Evolutionary conservation across 2,113 vertebrate species (phyloP), one percentile per base, ranked within the genome.

Genomic region (Trichomycterus rosablanca): DNA sequence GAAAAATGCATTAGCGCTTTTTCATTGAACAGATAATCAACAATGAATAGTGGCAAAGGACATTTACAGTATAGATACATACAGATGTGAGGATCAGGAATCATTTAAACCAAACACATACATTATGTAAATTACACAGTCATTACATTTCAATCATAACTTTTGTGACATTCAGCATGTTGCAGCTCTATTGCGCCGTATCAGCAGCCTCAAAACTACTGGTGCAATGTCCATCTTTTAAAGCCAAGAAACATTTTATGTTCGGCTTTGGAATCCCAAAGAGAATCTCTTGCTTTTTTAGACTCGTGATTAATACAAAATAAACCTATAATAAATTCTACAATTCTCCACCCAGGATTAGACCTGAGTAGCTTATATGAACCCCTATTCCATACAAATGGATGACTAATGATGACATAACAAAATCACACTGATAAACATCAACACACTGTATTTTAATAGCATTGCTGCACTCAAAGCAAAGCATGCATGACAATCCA

Each of bases 11-110:
- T 62, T 32, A 22, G 58, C 18, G 40, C 39, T 59, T 26, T 54
- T 40, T 52, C 54, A 40, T 42, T 59, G 10, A 12, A 52, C 22
- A 48, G 37, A 44, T 34, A 30, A 24, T 8, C 18, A 48, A 65
- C 45, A 51, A 37, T 63, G 61, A 65, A 24, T 65, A 61, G 35
- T 49, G 32, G 23, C 55, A 49, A 20, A 24, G 57, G 22, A 44
- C 8, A 45, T 18, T 32, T 35, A 54, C 40, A 45, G 49, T 16
- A 53, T 15, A 53, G 3, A 26, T 53, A 52, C 7, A 35, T 16
- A 30, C 16, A 51, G 4, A 30, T n/a, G n/a, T n/a, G n/a, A n/a
- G n/a, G n/a, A n/a, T n/a, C n/a, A n/a, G n/a, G 50, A 16, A 16
- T 34, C 50, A 35, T 16, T 20, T 30, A 4, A 3, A 30, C 3